Evolutionary conservation across 2,888 invertebrate species (phyloP).

Genomic region (Nemapogon koenigi): DNA sequence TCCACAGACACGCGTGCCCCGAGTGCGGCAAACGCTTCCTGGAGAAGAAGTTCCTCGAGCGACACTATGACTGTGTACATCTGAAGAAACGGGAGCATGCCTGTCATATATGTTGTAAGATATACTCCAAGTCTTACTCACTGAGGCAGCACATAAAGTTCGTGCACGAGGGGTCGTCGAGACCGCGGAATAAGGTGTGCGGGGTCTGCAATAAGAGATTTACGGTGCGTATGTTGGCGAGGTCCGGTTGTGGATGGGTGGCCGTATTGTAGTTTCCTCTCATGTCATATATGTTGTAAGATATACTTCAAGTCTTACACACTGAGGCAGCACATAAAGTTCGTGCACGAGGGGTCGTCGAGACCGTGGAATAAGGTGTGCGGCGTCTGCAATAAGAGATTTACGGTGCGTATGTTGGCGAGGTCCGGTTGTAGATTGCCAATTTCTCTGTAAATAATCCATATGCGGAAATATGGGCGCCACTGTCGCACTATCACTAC

Average conservation of each 20-base stretch:
- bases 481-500: too few species aligned
- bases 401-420: conserved; percentile 3
- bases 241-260: too few species aligned
- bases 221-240: conserved; percentile 2
- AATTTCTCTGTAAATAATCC: too few species aligned
- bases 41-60: not conserved
- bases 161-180: not conserved
- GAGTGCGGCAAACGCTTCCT: conserved; percentile 3
- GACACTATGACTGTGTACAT: conserved; percentile 2
- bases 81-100: conserved; percentile 4
- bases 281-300: conserved; percentile 3
- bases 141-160: conserved; percentile 1
- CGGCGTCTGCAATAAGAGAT: not conserved
- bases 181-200: not conserved
- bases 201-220: conserved; percentile 1
- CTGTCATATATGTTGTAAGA: conserved; percentile 4
- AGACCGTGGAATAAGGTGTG: not conserved
- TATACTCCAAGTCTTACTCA: not conserved
- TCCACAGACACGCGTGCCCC: conserved; percentile 1
- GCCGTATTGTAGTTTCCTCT: too few species aligned
- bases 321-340: conserved; percentile 1
- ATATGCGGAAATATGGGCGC: too few species aligned
- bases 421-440: too few species aligned
- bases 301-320: not conserved
- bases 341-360: not conserved